phyloP scores from a whole-genome alignment of 2,888 invertebrate species.

The Baronia brevicornis region DNA sequence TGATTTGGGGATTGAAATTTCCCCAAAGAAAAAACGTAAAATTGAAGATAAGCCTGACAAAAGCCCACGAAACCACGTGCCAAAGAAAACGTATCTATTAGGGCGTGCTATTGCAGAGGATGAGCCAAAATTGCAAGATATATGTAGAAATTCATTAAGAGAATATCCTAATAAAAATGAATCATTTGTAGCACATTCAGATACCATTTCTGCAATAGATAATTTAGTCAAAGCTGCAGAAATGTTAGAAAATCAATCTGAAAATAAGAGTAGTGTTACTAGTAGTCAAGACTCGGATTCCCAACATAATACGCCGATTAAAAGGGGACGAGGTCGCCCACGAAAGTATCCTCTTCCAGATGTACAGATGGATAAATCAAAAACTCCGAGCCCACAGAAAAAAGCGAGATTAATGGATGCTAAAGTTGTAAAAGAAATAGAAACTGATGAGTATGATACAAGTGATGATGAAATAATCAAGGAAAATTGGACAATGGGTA shows the following conservation, averaged over 20 bases:
- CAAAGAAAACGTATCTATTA: conserved; percentile 61
- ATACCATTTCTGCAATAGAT: conserved; percentile 58
- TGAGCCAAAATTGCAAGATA: conserved; percentile 26
- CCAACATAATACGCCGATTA: conserved; percentile 44
- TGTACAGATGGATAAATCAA: conserved; percentile 28
- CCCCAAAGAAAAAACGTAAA: conserved; percentile 60
- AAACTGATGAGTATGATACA: conserved; percentile 39
- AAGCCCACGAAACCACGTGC: conserved; percentile 41
- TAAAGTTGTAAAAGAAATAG: conserved; percentile 32
- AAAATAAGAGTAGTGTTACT: conserved; percentile 30
- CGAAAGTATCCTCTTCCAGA: conserved; percentile 61
- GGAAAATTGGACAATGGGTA: conserved; percentile 73
- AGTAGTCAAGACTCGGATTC: conserved; percentile 25
- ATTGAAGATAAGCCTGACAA: conserved; percentile 52
- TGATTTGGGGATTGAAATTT: conserved; percentile 47
- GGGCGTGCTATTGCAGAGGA: conserved; percentile 38
- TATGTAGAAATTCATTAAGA: conserved; percentile 27
- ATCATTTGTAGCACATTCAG: conserved; percentile 30
- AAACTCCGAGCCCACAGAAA: conserved; percentile 49
- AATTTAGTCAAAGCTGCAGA: conserved; percentile 67
- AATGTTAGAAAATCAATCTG: conserved; percentile 56
- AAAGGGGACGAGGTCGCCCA: conserved; percentile 63
- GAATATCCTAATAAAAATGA: conserved; percentile 32
- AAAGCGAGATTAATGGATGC: conserved; percentile 50
- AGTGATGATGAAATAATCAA: conserved; percentile 43